A percentile compares a stretch with the other conserved stretches of the same genome.
phyloP scores from a whole-genome alignment of 1,140 invertebrate species.

The Goniozus legneri region DNA sequence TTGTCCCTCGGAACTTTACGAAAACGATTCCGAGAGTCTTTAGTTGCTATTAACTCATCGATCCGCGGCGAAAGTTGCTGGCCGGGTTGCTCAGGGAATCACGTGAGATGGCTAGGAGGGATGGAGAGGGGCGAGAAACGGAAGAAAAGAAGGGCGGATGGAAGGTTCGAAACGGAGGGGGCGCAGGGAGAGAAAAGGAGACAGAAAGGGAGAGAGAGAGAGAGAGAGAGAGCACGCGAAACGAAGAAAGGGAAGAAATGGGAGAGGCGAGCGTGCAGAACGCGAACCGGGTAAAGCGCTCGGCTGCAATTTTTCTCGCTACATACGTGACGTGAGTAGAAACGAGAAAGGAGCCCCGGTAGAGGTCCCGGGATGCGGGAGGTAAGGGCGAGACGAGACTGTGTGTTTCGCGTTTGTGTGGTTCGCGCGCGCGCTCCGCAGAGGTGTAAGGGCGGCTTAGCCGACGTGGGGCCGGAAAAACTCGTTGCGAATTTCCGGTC shows the following conservation, averaged over 20 bases:
- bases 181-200: constrained; percentile 18
- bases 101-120: too few species aligned
- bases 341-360: constrained; percentile 36
- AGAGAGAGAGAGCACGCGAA: neutral
- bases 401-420: too few species aligned
- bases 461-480: constrained; percentile 17
- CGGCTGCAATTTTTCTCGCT: constrained; percentile 57
- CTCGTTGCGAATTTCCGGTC: constrained; percentile 32
- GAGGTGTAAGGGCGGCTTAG: constrained; percentile 2
- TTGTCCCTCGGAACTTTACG: too few species aligned
- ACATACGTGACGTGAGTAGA: constrained; percentile 55
- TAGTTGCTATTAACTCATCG: neutral
- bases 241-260: constrained; percentile 4
- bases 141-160: too few species aligned
- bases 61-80: neutral
- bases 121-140: too few species aligned
- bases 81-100: too few species aligned
- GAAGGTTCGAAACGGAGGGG: constrained; percentile 7
- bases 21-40: neutral
- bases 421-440: neutral
- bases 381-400: neutral
- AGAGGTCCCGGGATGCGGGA: neutral
- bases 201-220: neutral
- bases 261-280: constrained; percentile 49
- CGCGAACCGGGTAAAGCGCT: constrained; percentile 53